Evolutionary conservation across 2,888 invertebrate species (phyloP).

Genomic region (Torymus texanus): DNA sequence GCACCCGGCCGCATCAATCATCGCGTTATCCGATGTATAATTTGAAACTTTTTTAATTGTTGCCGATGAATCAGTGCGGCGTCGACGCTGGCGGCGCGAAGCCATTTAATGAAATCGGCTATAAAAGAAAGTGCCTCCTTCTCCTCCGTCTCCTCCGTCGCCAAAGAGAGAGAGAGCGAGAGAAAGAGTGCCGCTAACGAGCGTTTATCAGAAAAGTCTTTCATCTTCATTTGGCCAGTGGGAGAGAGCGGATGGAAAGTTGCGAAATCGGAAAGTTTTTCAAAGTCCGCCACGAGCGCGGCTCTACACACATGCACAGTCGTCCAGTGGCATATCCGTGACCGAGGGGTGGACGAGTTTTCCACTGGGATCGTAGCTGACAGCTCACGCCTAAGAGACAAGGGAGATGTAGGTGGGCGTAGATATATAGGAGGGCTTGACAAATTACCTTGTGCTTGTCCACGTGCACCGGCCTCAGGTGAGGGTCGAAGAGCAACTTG

Average conservation of each 20-base stretch:
- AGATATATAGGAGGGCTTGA: constrained; percentile 45
- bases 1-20: constrained; percentile 43
- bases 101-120: constrained; percentile 52
- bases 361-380: constrained; percentile 11
- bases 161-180: constrained; percentile 3
- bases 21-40: constrained; percentile 50
- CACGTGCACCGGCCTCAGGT: constrained; percentile 91
- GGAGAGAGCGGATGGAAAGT: constrained; percentile 57
- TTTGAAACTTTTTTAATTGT: constrained; percentile 54
- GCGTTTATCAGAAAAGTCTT: constrained; percentile 60
- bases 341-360: constrained; percentile 3
- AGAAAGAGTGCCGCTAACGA: constrained; percentile 55
- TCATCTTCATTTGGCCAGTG: constrained; percentile 64
- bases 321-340: background rate
- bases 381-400: constrained; percentile 7
- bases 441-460: constrained; percentile 93
- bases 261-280: constrained; percentile 55
- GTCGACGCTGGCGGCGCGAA: background rate
- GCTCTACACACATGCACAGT: too few relatives aligned
- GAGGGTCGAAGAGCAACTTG: constrained; percentile 95
- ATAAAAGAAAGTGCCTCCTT: constrained; percentile 39
- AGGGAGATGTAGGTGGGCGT: constrained; percentile 3
- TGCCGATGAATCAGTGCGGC: constrained; percentile 37
- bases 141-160: too few relatives aligned
- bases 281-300: constrained; percentile 13